Evolutionary conservation across 2,888 invertebrate species (phyloP), one percentile per base, ranked within the genome.

Genomic region (Drosophila peninsularis): DNA sequence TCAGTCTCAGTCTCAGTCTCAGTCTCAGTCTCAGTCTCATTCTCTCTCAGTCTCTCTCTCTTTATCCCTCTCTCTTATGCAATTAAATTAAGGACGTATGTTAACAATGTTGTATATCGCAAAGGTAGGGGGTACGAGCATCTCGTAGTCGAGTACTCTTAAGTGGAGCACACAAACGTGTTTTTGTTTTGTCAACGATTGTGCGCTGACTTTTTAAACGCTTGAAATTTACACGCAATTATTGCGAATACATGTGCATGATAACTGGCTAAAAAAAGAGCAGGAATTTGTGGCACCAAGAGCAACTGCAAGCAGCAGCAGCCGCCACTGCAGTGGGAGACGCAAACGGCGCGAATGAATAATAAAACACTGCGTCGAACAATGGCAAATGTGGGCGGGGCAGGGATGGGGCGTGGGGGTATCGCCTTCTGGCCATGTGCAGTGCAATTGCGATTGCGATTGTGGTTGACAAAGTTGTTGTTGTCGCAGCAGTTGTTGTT

Each of bases 141-240:
- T 60, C 47, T 52, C 30, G 17, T 14, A n/a, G 50, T 58, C 44
- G 37, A 71, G 53, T 39, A 62, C 62, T 13, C 52, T 68, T 30
- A 13, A 39, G 42, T 41, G 5, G 44, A 50, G 49, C 37, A 24
- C 19, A n/a, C 41, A 41, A 32, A 11, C 6, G 9, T n/a, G 49
- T 19, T 24, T 55, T 63, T 57, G 36, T 71, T 34, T 49, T 56
- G 39, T 41, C 11, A 42, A 39, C 50, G 41, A 41, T 50, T 61
- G 56, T 66, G 60, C 7, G 41, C 42, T 67, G 69, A 62, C 66
- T 62, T 64, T 75, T 73, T 58, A 71, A 75, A 64, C 39, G 67
- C 70, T 61, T 52, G 44, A 77, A 80, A 77, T 79, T 73, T 75
- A 71, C 79, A 84, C 71, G 75, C 82, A 85, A 81, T 85, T 82